Conservation (phyloP, 1,140 invertebrate species). For the Anoplolepis gracilipes region DNA sequence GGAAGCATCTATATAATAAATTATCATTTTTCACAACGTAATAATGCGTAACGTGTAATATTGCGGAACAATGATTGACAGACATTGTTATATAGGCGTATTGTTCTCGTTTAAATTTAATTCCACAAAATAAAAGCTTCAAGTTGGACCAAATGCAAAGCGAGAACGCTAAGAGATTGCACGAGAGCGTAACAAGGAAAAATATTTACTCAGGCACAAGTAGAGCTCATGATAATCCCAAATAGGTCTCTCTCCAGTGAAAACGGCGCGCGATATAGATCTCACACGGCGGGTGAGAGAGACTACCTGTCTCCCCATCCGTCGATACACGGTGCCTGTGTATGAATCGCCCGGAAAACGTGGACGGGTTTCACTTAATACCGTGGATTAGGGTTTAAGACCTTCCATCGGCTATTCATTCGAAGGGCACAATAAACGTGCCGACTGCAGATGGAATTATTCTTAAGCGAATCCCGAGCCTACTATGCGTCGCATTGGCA, state of each 20-base stretch:
- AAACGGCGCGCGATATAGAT: constrained; percentile 71
- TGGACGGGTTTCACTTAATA: constrained; percentile 82
- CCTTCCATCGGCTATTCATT: constrained; percentile 68
- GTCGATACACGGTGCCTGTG: constrained; percentile 40
- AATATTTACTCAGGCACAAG: constrained; percentile 76
- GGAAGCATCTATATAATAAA: neutral
- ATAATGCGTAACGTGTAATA: neutral
- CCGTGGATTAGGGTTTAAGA: constrained; percentile 81
- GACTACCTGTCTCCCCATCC: constrained; percentile 63
- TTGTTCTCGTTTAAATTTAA: neutral
- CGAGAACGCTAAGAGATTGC: neutral
- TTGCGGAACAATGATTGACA: neutral
- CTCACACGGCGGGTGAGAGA: constrained; percentile 67
- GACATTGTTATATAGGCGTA: neutral
- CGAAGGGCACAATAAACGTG: constrained; percentile 70
- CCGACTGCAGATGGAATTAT: constrained; percentile 65
- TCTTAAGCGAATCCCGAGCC: constrained; percentile 25
- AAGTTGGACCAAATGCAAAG: neutral
- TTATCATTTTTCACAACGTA: neutral
- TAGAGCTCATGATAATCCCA: constrained; percentile 39
- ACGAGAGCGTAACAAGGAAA: constrained; percentile 73
- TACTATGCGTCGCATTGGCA: constrained; percentile 57
- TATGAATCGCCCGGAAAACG: constrained; percentile 74
- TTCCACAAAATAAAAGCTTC: neutral
- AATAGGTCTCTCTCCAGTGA: constrained; percentile 47